phyloP scores from a whole-genome alignment of 1,140 invertebrate genomes.

The Latrodectus geometricus region DNA sequence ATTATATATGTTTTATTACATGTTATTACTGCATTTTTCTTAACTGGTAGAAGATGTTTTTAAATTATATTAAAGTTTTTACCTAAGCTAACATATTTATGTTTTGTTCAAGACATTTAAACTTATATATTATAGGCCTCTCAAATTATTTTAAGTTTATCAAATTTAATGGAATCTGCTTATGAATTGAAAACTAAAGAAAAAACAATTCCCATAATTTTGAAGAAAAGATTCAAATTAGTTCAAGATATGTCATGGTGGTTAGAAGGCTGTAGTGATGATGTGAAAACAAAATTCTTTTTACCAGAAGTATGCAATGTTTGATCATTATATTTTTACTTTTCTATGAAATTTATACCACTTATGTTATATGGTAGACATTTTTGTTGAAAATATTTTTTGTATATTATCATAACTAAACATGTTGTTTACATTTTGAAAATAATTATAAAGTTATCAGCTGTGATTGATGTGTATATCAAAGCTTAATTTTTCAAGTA shows the following conservation, averaged over 20 bases:
- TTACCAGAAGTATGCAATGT: background rate
- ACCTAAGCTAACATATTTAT: background rate
- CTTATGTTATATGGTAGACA: too few relatives aligned
- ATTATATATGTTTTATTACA: background rate
- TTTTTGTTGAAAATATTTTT: too few relatives aligned
- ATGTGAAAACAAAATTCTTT: background rate
- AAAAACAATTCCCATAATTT: slow-evolving; percentile 10
- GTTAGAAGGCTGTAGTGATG: slow-evolving; percentile 27
- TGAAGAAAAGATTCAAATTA: slow-evolving; percentile 13
- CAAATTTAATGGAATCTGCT: slow-evolving; percentile 8
- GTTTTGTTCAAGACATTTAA: background rate
- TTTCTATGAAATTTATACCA: too few relatives aligned
- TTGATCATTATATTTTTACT: too few relatives aligned
- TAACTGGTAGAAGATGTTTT: background rate
- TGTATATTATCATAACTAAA: too few relatives aligned
- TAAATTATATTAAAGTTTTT: background rate
- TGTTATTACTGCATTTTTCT: background rate
- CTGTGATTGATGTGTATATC: too few relatives aligned
- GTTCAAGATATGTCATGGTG: slow-evolving; percentile 43
- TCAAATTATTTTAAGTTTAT: slow-evolving; percentile 22
- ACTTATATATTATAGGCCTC: slow-evolving; percentile 19
- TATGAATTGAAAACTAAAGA: slow-evolving; percentile 17
- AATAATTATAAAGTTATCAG: too few relatives aligned
- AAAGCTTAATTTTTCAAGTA: too few relatives aligned
- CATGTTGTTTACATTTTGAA: too few relatives aligned